Base-by-base conservation (phyloP, 2,888 invertebrate genomes). In the Drosophila kambysellisi region DNA sequence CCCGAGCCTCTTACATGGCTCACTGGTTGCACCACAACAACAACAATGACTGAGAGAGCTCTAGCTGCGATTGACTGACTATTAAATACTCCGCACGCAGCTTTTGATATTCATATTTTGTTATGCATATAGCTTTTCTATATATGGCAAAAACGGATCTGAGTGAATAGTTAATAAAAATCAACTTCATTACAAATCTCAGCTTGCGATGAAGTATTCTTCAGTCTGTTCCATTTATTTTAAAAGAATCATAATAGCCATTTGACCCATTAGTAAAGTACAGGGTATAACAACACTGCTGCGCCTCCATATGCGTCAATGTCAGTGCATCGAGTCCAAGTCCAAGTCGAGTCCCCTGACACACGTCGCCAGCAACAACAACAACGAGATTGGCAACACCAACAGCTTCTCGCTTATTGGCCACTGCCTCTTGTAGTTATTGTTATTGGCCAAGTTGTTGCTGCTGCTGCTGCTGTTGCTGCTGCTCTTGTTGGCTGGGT, bases 271-370 rank as follows among this genome's bases (percentile, higher is more conserved):
- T 25, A 6, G 7, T 30, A 39, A 56, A 8, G 8, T 29, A 29
- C 29, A 39, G 56, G 39, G 39, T 56, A 56, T 39, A 61, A 46
- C 35, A 60, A 46, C 37, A 41, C 46, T 52, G 53, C 39, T 75
- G 65, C 69, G 71, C 68, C 68, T 70, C 57, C 71, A 78, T 69
- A 77, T 74, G 84, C 85, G 84, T 88, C 85, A 85, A 81, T 86
- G 89, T 85, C 88, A 86, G 88, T 71, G 61, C 81, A 85, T 88
- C 83, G 88, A 86, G 79, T 76, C 73, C 76, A 74, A 86, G 76
- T 79, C 70, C 68, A 71, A 79, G 77, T 78, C 69, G 62, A 79
- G 70, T 77, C 79, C 84, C 82, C 72, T 84, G 81, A 81, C 77
- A 77, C 79, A 79, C 82, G 73, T 64, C 70, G 74, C 70, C 67